These are phyloP conservation scores for Clarias fuscus DNA, from an alignment of 2,797 vertebrate genomes.

Conservation along the genomic window DNA sequence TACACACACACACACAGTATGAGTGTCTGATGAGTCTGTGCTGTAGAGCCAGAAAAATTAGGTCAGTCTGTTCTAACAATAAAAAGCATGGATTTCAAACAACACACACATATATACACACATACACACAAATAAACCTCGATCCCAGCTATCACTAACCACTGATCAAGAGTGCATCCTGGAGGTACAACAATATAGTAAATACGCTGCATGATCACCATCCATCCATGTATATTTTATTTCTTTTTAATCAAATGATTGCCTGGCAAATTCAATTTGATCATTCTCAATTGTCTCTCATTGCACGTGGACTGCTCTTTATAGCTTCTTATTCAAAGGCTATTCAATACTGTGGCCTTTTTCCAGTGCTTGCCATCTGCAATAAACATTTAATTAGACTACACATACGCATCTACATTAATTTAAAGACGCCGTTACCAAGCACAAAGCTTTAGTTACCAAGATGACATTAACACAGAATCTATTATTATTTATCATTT, in stretches of 20 bases:
- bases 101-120: not conserved
- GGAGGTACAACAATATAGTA: not conserved
- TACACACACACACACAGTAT: conserved; percentile 1
- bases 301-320: not conserved
- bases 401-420: not conserved
- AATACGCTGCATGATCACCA: not conserved
- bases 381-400: conserved; percentile 14
- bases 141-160: not conserved
- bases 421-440: not conserved
- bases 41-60: conserved; percentile 11
- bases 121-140: not conserved
- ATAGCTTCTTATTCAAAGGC: not conserved
- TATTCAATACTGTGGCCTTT: not conserved
- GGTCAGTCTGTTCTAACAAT: conserved; percentile 27
- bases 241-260: not conserved
- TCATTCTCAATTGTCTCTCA: not conserved
- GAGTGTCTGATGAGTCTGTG: conserved; percentile 1
- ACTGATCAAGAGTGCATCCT: not conserved
- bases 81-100: not conserved
- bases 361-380: not conserved
- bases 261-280: not conserved
- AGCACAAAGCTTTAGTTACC: not conserved
- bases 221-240: not conserved
- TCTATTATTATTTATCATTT: not conserved
- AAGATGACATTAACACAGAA: not conserved